Evolutionary conservation across 2,797 vertebrate species (phyloP).

Genomic region (Rhinichthys osculus): DNA sequence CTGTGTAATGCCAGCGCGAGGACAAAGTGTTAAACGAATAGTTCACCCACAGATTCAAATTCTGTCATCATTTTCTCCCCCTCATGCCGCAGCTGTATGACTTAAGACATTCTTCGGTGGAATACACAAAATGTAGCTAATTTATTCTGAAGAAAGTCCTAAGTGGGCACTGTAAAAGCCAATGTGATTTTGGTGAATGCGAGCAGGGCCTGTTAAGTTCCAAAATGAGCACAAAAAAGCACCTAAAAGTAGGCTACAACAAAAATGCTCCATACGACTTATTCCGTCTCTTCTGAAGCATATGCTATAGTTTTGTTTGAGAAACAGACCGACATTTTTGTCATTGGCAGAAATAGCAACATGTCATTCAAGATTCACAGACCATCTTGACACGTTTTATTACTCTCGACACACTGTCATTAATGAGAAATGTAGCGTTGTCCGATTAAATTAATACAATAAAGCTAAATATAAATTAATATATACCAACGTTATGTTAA

Average conservation of each 20-base stretch:
- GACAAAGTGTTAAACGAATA: conserved; percentile 38
- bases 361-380: no score
- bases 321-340: neutral
- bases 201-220: neutral
- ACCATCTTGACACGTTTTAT: neutral
- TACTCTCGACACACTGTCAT: neutral
- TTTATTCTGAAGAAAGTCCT: neutral
- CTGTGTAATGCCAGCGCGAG: conserved; percentile 40
- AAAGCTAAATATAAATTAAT: neutral
- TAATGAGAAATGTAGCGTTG: neutral
- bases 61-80: conserved; percentile 23
- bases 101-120: neutral
- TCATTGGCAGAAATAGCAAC: neutral
- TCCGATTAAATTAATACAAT: neutral
- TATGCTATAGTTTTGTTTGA: neutral
- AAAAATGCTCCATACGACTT: neutral
- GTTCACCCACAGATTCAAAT: neutral
- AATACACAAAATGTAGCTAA: neutral
- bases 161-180: neutral
- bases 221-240: neutral
- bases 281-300: neutral
- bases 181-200: neutral
- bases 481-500: neutral
- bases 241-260: neutral
- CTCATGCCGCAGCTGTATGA: neutral